Conservation (phyloP, 2,113 vertebrate genomes). For the Eptesicus fuscus region DNA sequence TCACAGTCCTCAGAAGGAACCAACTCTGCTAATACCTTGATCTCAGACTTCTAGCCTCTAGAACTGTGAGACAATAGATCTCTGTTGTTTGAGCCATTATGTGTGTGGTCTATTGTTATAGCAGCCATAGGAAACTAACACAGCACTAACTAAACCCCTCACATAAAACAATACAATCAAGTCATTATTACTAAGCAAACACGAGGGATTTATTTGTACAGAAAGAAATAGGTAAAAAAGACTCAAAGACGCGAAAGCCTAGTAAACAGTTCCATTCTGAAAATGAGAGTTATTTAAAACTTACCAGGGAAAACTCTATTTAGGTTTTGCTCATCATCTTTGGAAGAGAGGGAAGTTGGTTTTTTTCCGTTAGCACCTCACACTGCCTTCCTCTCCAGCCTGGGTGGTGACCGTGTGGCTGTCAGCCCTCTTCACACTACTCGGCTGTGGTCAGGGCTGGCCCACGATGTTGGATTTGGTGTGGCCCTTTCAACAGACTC, state of each 20-base stretch:
- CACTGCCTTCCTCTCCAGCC: not conserved
- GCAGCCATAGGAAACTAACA: not conserved
- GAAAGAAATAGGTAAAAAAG: not conserved
- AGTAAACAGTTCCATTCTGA: not conserved
- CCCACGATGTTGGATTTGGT: conserved; percentile 30
- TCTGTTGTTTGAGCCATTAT: not conserved
- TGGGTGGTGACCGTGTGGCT: conserved; percentile 7
- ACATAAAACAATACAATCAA: not conserved
- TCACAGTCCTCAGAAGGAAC: not conserved
- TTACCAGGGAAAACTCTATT: not conserved
- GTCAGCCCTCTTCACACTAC: conserved; percentile 45
- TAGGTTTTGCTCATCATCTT: conserved; percentile 33
- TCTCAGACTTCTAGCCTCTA: not conserved
- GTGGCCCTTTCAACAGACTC: conserved; percentile 65
- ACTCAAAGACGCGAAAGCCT: not conserved
- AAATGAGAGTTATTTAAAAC: conserved; percentile 19
- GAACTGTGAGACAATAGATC: not conserved
- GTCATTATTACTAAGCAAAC: not conserved
- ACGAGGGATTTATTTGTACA: not conserved
- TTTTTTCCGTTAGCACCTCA: conserved; percentile 64
- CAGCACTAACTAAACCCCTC: not conserved
- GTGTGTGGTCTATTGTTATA: not conserved
- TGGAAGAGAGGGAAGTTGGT: conserved; percentile 15
- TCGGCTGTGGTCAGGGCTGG: conserved; percentile 58
- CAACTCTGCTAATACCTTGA: not conserved